Evolutionary conservation across 2,888 invertebrate genomes (phyloP).

Genomic region (Diachrysia chrysitis): DNA sequence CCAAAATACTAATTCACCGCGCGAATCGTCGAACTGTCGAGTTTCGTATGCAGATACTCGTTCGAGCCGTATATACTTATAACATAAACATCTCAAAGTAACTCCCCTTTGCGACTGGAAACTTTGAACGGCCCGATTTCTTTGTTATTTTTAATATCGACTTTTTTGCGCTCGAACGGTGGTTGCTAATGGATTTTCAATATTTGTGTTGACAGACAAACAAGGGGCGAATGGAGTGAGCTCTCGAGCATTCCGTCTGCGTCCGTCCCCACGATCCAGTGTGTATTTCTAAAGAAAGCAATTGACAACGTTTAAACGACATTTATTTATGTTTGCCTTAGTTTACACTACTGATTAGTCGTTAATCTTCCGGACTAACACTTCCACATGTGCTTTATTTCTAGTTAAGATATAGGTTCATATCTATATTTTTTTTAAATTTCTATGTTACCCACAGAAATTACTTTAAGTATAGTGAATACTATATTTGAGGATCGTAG

Average conservation of each 20-base stretch:
- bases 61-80: conserved; percentile 55
- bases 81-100: conserved; percentile 70
- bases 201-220: conserved; percentile 87
- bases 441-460: background rate
- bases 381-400: conserved; percentile 5
- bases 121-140: conserved; percentile 77
- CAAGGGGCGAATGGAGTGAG: conserved; percentile 80
- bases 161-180: conserved; percentile 80
- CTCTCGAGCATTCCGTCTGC: conserved; percentile 70
- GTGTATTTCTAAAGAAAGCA: conserved; percentile 62
- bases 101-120: conserved; percentile 67
- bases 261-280: conserved; percentile 59
- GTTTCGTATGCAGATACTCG: conserved; percentile 54
- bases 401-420: background rate
- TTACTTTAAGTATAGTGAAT: background rate
- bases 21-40: conserved; percentile 58
- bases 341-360: conserved; percentile 62
- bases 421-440: too few relatives aligned
- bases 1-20: conserved; percentile 55
- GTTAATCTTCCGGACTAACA: conserved; percentile 36
- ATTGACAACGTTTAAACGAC: conserved; percentile 61
- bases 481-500: background rate
- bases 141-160: conserved; percentile 85
- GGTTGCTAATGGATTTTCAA: conserved; percentile 87
- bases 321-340: conserved; percentile 62